Base-by-base conservation (phyloP, 2,797 vertebrate species). In the Psittacula echo region DNA sequence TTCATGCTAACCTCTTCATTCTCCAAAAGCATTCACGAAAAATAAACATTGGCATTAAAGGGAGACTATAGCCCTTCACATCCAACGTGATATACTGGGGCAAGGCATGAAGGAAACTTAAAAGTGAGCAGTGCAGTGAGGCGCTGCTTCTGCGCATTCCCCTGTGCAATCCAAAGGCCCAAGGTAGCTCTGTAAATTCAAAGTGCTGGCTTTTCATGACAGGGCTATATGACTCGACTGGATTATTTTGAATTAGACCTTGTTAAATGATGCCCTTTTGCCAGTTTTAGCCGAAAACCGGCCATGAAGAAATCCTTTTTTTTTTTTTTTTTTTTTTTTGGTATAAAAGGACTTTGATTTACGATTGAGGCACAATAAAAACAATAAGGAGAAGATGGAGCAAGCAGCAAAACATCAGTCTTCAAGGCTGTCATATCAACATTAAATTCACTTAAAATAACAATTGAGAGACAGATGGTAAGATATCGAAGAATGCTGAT, bases 401-500 rank as follows among this genome's bases (percentile, higher is more conserved):
- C 27, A 83, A 92, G 73, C 65, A 89, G 53, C 71, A 85, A 85
- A 71, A 74, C 39, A 75, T 53, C 19, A 68, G 74, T 53, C 61
- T 94, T 81, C 65, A 72, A 13, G 39, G 32, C 45, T 74, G 58
- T 48, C 39, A 66, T 48, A 82, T 32, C 67, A 93, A 93, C 78
- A 80, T 41, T 75, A 77, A 89, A 87, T 18, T 89, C 14, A 62
- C 65, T 89, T 75, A 9, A 87, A 88, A 91, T 94, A 90, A 23
- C 64, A 87, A 64, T 17, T 47, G 53, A 50, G 72, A 91, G 72
- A 92, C 77, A 93, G 89, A 94, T 83, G 75, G 68, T 66, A 90
- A 93, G 68, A 62, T 83, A 97, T 70, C 75, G 87, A 93, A 90
- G 86, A 95, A 90, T 22, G 53, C 61, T 89, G 91, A 89, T 87